A percentile compares a stretch with the other conserved stretches of the same genome.
These are phyloP conservation scores for Daubentonia madagascariensis DNA, from an alignment of 2,113 vertebrate species.

Conservation along the genomic window DNA sequence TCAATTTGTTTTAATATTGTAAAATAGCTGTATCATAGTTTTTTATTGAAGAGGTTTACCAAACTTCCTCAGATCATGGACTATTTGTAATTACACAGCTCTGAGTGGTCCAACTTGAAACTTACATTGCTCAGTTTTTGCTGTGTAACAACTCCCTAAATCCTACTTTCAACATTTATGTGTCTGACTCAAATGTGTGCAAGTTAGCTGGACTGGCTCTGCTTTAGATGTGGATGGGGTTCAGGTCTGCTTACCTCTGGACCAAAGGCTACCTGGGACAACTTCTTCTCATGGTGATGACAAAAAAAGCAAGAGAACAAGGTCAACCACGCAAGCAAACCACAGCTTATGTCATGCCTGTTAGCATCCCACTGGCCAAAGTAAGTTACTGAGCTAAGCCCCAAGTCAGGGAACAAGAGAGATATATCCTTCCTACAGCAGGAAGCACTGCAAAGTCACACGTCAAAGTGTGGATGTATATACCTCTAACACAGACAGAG, in stretches of 20 bases:
- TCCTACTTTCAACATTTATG: not conserved
- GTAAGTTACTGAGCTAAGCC: not conserved
- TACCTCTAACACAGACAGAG: not conserved
- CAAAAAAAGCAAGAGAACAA: not conserved
- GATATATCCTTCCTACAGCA: fast-evolving
- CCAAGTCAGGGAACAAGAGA: not conserved
- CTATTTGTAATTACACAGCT: not conserved
- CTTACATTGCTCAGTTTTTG: not conserved
- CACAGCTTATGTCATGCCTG: not conserved
- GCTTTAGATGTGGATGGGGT: not conserved
- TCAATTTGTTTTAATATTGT: not conserved
- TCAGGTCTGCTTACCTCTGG: not conserved
- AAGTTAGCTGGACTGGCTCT: not conserved
- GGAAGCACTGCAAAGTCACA: not conserved
- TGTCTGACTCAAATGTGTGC: not conserved
- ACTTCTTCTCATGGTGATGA: not conserved
- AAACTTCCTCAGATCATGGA: not conserved
- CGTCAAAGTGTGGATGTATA: not conserved
- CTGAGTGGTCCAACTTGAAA: not conserved
- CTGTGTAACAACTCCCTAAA: not conserved
- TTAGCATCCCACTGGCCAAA: not conserved
- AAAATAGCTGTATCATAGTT: not conserved
- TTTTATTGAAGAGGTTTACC: not conserved
- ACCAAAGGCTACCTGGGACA: not conserved
- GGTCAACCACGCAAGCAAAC: no score